These are phyloP conservation scores for Aleiodes sp. DNA, from an alignment of 1,140 invertebrate species.

Conservation along the genomic window DNA sequence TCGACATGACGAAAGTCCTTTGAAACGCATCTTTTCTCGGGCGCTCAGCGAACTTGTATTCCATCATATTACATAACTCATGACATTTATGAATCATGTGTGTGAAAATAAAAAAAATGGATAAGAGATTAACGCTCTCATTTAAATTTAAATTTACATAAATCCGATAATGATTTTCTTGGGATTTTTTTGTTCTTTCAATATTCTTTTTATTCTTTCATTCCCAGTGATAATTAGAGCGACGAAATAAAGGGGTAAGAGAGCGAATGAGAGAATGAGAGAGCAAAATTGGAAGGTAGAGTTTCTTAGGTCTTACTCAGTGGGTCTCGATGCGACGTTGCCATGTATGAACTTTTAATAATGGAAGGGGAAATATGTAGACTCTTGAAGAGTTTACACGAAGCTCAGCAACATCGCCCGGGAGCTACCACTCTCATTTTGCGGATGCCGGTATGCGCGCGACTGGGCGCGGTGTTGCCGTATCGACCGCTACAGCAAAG, in stretches of 20 bases:
- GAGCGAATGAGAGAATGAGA: background rate
- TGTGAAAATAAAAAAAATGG: too few species aligned
- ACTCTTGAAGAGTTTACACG: background rate
- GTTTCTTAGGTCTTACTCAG: background rate
- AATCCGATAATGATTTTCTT: too few species aligned
- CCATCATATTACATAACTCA: too few species aligned
- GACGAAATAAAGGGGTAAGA: background rate
- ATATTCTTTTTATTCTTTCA: background rate
- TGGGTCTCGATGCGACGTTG: conserved; percentile 12
- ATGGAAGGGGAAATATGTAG: background rate
- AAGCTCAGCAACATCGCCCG: conserved; percentile 28
- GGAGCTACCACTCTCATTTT: conserved; percentile 19
- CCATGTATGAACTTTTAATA: background rate
- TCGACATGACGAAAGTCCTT: too few species aligned
- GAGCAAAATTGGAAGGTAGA: background rate
- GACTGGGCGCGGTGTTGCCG: conserved; percentile 59
- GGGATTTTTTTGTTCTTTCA: too few species aligned
- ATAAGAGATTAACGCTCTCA: too few species aligned
- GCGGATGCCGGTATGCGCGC: conserved; percentile 44
- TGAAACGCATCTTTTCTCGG: too few species aligned
- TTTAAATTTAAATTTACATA: too few species aligned
- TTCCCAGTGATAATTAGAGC: background rate
- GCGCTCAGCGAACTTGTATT: too few species aligned
- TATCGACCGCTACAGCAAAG: conserved; percentile 57
- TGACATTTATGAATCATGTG: too few species aligned